These are phyloP conservation scores for Galerucella nymphaeae DNA, from an alignment of 2,888 invertebrate genomes.

Conservation along the genomic window DNA sequence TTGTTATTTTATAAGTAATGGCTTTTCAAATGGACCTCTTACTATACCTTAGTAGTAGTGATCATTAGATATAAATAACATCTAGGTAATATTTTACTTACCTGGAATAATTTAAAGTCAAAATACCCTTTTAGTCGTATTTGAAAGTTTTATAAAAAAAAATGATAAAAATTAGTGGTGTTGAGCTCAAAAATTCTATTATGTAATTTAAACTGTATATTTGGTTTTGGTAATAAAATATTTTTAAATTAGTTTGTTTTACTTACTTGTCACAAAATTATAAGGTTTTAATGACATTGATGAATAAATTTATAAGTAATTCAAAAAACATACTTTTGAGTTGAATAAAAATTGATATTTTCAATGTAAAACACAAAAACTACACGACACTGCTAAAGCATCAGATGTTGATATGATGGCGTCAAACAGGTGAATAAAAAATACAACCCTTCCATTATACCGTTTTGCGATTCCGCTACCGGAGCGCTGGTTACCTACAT, in stretches of 20 bases:
- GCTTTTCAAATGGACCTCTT: constrained; percentile 23
- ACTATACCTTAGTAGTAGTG: constrained; percentile 22
- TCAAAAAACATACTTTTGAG: no score
- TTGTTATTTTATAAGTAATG: constrained; percentile 1
- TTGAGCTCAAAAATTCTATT: constrained; percentile 45
- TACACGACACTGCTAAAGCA: no score
- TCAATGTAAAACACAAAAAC: no score
- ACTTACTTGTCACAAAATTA: constrained; percentile 6
- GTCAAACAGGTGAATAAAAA: no score
- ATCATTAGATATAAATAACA: constrained; percentile 22
- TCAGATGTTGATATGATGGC: no score
- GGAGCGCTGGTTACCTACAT: no score
- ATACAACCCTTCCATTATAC: no score
- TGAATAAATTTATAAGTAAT: no score
- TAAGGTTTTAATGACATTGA: no score
- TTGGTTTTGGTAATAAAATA: constrained; percentile 51
- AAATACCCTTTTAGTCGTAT: constrained; percentile 17
- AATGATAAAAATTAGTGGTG: constrained; percentile 34
- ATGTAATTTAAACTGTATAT: constrained; percentile 42
- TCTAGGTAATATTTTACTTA: constrained; percentile 22
- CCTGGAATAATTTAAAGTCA: constrained; percentile 7
- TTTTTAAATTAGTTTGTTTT: constrained; percentile 38
- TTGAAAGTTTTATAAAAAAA: constrained; percentile 33
- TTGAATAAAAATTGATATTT: no score
- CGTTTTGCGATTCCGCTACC: no score